These are phyloP conservation scores for Schizopygopsis malacanthus DNA, from an alignment of 2,797 vertebrate species.

Conservation along the genomic window DNA sequence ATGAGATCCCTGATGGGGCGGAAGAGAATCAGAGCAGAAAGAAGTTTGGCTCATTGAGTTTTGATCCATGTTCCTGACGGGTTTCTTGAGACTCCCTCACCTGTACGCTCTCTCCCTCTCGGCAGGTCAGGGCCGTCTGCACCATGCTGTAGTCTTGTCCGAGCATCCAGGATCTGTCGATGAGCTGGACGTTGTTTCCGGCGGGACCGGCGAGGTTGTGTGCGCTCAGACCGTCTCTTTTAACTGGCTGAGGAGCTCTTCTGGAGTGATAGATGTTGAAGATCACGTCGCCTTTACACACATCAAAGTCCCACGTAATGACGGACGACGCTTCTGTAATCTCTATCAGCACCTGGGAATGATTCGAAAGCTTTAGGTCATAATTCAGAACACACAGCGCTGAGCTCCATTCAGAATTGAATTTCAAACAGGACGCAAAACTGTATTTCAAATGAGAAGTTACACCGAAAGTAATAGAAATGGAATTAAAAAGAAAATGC, in stretches of 20 bases:
- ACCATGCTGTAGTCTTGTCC: constrained; percentile 95
- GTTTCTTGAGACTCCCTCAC: constrained; percentile 64
- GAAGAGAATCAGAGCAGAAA: not conserved
- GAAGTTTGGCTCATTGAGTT: not conserved
- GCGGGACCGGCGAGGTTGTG: constrained; percentile 83
- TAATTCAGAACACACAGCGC: too few species aligned
- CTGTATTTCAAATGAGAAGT: not conserved
- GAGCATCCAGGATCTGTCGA: constrained; percentile 88
- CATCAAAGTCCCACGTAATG: constrained; percentile 97
- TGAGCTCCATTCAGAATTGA: too few species aligned
- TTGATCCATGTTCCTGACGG: not conserved
- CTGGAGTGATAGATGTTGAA: constrained; percentile 96
- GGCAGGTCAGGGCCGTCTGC: constrained; percentile 88
- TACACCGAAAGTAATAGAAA: not conserved
- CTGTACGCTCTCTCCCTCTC: constrained; percentile 94
- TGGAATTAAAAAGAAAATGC: too few species aligned
- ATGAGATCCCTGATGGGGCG: constrained; percentile 86
- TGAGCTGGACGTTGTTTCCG: constrained; percentile 86
- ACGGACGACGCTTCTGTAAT: constrained; percentile 91
- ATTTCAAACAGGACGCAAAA: not conserved
- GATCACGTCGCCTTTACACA: constrained; percentile 91
- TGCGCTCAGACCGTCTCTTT: constrained; percentile 83
- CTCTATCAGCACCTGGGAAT: constrained; percentile 85
- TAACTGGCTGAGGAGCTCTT: constrained; percentile 82
- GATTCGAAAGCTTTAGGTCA: not conserved